phyloP scores from a whole-genome alignment of 2,888 invertebrate species.

The Trileptium ribeirensis region DNA sequence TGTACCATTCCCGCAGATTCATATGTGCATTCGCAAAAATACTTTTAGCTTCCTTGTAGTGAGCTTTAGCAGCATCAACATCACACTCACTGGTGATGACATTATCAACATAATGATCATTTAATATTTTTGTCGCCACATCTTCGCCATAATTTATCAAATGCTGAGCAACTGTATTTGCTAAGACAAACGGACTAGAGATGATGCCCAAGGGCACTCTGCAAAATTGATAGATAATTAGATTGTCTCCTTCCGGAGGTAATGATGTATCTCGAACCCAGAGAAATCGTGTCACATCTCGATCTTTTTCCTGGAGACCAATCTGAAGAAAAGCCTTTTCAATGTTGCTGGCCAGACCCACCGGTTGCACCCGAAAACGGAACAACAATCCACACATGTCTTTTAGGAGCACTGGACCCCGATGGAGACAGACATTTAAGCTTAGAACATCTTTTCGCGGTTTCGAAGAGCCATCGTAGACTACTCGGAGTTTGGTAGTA shows the following conservation, averaged over 20 bases:
- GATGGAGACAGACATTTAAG: too few species aligned
- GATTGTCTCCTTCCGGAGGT: background rate
- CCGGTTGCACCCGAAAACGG: conserved; percentile 16
- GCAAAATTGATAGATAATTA: background rate
- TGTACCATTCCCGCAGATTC: too few species aligned
- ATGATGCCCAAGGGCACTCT: too few species aligned
- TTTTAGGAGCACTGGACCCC: too few species aligned
- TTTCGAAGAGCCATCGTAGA: conserved; percentile 29
- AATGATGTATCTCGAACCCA: conserved; percentile 10
- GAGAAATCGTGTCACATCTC: conserved; percentile 28
- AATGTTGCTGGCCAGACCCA: conserved; percentile 29
- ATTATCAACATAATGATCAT: background rate
- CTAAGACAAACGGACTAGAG: too few species aligned
- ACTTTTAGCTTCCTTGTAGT: background rate
- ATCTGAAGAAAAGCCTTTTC: conserved; percentile 36
- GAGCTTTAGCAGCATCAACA: background rate
- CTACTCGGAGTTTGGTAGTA: conserved; percentile 32
- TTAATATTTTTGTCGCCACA: background rate
- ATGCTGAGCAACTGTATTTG: background rate
- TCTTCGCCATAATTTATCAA: background rate
- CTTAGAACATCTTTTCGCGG: background rate
- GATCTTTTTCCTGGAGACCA: conserved; percentile 19
- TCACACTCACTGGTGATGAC: background rate
- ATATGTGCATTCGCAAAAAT: background rate
- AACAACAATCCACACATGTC: conserved; percentile 26